A percentile compares a stretch with the other conserved stretches of the same genome.
These are phyloP conservation scores for Sarcophaga carnaria DNA, from an alignment of 2,888 invertebrate genomes.

Conservation along the genomic window DNA sequence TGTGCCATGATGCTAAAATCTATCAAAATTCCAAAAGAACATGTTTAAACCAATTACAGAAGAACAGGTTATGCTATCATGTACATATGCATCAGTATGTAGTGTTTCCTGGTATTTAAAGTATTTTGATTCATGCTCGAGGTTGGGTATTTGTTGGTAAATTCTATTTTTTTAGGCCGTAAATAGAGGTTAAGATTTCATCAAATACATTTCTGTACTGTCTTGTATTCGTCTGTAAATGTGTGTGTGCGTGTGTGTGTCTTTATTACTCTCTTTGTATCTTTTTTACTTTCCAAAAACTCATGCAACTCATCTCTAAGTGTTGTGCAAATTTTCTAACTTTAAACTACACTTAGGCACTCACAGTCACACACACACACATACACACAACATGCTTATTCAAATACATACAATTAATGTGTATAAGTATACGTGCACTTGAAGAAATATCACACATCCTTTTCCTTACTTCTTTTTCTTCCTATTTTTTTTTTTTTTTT, in stretches of 20 bases:
- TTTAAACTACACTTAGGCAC: constrained; percentile 21
- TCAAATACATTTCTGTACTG: not conserved
- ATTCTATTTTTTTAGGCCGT: constrained; percentile 4
- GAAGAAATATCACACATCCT: constrained; percentile 31
- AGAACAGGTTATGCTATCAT: too few species aligned
- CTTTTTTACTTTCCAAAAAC: constrained; percentile 24
- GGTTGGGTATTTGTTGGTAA: too few species aligned
- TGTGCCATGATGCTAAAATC: too few species aligned
- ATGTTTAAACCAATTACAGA: too few species aligned
- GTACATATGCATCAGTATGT: too few species aligned
- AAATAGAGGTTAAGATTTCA: constrained; percentile 4
- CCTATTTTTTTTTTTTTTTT: not conserved
- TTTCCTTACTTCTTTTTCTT: not conserved
- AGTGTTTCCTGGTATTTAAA: too few species aligned
- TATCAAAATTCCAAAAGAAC: too few species aligned
- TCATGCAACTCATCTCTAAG: constrained; percentile 52
- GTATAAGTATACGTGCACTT: constrained; percentile 8
- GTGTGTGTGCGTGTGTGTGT: not conserved
- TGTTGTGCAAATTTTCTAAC: constrained; percentile 62
- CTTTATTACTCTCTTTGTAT: constrained; percentile 2
- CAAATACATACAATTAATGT: constrained; percentile 1
- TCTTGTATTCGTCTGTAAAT: not conserved
- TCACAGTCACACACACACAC: constrained; percentile 14
- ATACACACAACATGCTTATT: not conserved
- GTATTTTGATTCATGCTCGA: too few species aligned